These are phyloP conservation scores for Eupithecia tripunctaria DNA, from an alignment of 2,888 invertebrate genomes.

Conservation along the genomic window DNA sequence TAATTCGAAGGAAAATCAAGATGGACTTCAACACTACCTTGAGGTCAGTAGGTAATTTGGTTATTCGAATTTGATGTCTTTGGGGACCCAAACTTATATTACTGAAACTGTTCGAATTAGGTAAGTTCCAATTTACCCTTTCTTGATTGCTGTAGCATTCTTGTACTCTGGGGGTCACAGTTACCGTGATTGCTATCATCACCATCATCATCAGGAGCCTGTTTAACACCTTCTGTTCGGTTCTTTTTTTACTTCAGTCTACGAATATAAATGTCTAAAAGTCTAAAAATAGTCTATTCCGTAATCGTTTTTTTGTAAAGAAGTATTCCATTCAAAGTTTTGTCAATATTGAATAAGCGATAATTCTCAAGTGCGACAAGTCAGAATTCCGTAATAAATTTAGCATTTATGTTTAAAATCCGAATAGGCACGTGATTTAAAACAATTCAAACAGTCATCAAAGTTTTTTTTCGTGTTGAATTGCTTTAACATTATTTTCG, in stretches of 20 bases:
- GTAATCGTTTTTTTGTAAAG: too few species aligned
- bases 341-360: too few species aligned
- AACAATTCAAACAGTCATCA: too few species aligned
- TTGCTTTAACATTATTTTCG: neutral
- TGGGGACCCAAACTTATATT: slow-evolving; percentile 4
- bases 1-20: neutral
- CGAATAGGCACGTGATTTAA: too few species aligned
- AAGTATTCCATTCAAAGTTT: too few species aligned
- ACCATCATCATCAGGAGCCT: neutral
- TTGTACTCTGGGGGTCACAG: neutral
- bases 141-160: slow-evolving; percentile 5
- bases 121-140: slow-evolving; percentile 2
- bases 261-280: too few species aligned
- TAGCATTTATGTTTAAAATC: too few species aligned
- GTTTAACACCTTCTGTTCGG: neutral
- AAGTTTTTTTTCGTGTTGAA: neutral
- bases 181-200: neutral
- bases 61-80: slow-evolving; percentile 3
- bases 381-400: too few species aligned
- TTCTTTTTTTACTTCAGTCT: too few species aligned
- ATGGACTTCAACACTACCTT: neutral
- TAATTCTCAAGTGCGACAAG: too few species aligned
- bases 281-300: too few species aligned
- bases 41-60: neutral
- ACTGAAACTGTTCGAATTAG: slow-evolving; percentile 3